Conservation (phyloP, 2,888 invertebrate genomes). For the Caradrina kadenii region DNA sequence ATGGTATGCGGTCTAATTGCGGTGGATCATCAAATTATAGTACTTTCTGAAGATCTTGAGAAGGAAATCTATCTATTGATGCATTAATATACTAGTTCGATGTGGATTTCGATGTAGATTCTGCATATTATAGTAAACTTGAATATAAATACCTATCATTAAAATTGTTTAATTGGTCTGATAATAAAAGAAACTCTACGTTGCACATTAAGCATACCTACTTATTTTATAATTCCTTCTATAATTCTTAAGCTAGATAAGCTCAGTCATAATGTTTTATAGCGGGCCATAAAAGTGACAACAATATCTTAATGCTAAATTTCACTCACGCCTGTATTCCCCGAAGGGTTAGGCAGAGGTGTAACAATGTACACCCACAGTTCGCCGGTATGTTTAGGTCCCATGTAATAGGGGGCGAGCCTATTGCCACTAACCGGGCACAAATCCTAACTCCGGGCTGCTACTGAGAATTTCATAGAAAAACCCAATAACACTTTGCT, state of each 20-base stretch:
- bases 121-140: not conserved
- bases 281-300: slow-evolving; percentile 10
- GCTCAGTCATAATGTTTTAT: slow-evolving; percentile 18
- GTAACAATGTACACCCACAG: too few species aligned
- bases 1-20: slow-evolving; percentile 18
- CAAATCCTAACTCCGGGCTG: too few species aligned
- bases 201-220: slow-evolving; percentile 16
- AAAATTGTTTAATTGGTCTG: slow-evolving; percentile 14
- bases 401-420: too few species aligned
- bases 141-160: not conserved
- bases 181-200: slow-evolving; percentile 12
- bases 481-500: too few species aligned
- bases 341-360: too few species aligned
- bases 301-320: slow-evolving; percentile 22
- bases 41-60: not conserved
- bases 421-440: too few species aligned
- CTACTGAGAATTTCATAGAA: too few species aligned
- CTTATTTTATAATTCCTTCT: slow-evolving; percentile 14
- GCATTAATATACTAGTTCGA: not conserved
- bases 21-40: slow-evolving; percentile 10
- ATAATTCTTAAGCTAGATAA: slow-evolving; percentile 36
- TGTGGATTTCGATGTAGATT: not conserved
- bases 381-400: too few species aligned
- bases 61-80: not conserved
- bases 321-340: too few species aligned